Conservation (phyloP, 2,797 vertebrate species). For the Chrosomus eos region DNA sequence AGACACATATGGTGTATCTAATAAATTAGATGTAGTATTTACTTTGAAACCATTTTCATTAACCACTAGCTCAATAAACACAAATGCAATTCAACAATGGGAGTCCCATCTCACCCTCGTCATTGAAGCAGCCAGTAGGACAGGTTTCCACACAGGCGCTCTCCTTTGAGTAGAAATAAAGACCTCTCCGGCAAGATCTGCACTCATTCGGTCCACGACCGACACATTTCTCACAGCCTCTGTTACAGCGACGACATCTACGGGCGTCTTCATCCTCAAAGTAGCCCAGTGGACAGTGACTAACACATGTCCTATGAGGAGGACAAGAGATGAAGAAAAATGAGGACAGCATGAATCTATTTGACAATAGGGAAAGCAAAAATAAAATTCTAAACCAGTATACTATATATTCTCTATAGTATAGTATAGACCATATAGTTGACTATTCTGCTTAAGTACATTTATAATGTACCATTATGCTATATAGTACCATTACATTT, state of each 20-base stretch:
- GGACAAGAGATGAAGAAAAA: not conserved
- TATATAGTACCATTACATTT: not conserved
- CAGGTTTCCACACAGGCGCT: constrained; percentile 79
- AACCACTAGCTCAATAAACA: not conserved
- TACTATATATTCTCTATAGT: not conserved
- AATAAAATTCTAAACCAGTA: not conserved
- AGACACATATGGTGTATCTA: not conserved
- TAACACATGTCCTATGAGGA: constrained; percentile 83
- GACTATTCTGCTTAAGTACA: not conserved
- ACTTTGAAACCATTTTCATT: not conserved
- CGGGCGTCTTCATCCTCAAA: constrained; percentile 76
- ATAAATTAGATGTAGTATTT: not conserved
- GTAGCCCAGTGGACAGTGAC: constrained; percentile 82
- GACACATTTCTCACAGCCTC: constrained; percentile 83
- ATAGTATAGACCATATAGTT: too few relatives aligned
- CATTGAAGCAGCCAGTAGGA: constrained; percentile 75
- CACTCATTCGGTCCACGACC: constrained; percentile 75
- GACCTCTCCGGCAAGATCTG: constrained; percentile 80
- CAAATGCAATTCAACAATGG: not conserved
- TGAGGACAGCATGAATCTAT: not conserved
- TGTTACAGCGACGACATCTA: constrained; percentile 83
- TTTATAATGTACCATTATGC: not conserved
- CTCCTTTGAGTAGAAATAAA: constrained; percentile 79
- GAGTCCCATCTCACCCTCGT: constrained; percentile 77
- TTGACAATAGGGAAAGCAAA: not conserved